Evolutionary conservation across 2,888 invertebrate genomes (phyloP).

Genomic region (Drosophila anomelani): DNA sequence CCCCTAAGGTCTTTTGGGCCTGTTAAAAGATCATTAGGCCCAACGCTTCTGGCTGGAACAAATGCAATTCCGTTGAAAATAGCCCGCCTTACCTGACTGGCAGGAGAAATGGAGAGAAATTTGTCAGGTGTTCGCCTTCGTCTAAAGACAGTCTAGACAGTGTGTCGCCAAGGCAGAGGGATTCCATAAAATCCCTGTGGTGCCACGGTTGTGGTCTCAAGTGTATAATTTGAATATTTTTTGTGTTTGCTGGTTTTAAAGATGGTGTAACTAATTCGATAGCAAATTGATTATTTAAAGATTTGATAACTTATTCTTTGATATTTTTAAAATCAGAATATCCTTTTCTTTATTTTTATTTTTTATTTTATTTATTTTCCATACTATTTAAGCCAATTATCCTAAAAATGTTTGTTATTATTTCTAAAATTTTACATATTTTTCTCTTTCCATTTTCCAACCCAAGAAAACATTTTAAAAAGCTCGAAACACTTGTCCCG

Average conservation of each 20-base stretch:
- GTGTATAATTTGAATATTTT: conserved; percentile 60
- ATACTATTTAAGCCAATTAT: not conserved
- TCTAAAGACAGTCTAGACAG: conserved; percentile 63
- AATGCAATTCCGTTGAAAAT: conserved; percentile 67
- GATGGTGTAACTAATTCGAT: not conserved
- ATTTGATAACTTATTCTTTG: not conserved
- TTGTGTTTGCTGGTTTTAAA: not conserved
- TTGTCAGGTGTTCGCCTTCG: conserved; percentile 66
- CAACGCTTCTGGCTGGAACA: conserved; percentile 42
- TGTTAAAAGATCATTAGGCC: conserved; percentile 84
- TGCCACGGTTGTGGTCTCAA: conserved; percentile 73
- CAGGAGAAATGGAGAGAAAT: conserved; percentile 20
- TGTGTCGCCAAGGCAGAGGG: conserved; percentile 68
- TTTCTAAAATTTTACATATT: too few relatives aligned
- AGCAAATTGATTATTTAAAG: not conserved
- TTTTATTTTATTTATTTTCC: not conserved
- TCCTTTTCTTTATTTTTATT: not conserved
- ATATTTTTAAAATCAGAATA: not conserved
- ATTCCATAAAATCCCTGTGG: conserved; percentile 50
- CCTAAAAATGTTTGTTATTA: too few relatives aligned
- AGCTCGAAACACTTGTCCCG: not conserved
- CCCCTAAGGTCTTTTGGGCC: conserved; percentile 58
- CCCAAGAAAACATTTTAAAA: not conserved
- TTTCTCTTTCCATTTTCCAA: not conserved
- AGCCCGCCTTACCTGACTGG: conserved; percentile 59